A percentile compares a stretch with the other conserved stretches of the same genome.
Evolutionary conservation across 53 echinoderm and acorn worm species (phyloP).

Genomic region (Henricia sp.): DNA sequence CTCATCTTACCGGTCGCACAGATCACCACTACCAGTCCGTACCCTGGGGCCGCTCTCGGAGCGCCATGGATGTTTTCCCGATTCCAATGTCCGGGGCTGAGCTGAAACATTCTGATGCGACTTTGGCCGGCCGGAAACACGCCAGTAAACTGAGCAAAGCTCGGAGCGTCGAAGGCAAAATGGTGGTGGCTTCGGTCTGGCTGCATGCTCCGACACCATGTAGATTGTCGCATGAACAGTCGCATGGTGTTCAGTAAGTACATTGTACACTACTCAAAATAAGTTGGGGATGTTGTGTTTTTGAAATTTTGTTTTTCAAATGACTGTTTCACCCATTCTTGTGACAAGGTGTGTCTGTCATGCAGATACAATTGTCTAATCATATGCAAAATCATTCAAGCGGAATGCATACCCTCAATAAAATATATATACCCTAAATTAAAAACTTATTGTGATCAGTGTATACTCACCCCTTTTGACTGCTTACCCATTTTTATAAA

Average conservation of each 20-base stretch:
- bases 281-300: too few relatives aligned
- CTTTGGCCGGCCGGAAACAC: constrained; percentile 9
- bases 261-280: too few relatives aligned
- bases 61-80: constrained; percentile 16
- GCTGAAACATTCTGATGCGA: constrained; percentile 26
- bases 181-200: constrained; percentile 42
- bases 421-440: not conserved
- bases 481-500: too few relatives aligned
- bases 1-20: not conserved
- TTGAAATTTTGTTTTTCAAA: not conserved
- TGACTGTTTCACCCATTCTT: too few relatives aligned
- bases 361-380: too few relatives aligned
- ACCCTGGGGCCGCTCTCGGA: constrained; percentile 37
- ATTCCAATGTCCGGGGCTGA: not conserved
- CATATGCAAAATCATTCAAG: too few relatives aligned
- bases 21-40: constrained; percentile 14
- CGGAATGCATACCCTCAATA: too few relatives aligned
- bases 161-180: constrained; percentile 32
- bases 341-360: too few relatives aligned
- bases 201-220: constrained; percentile 42
- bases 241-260: constrained; percentile 54
- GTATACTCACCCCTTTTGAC: too few relatives aligned
- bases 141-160: constrained; percentile 22
- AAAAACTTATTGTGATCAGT: too few relatives aligned
- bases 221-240: constrained; percentile 38